phyloP scores from a whole-genome alignment of 2,797 vertebrate species.

The Amphiprion clarkii region DNA sequence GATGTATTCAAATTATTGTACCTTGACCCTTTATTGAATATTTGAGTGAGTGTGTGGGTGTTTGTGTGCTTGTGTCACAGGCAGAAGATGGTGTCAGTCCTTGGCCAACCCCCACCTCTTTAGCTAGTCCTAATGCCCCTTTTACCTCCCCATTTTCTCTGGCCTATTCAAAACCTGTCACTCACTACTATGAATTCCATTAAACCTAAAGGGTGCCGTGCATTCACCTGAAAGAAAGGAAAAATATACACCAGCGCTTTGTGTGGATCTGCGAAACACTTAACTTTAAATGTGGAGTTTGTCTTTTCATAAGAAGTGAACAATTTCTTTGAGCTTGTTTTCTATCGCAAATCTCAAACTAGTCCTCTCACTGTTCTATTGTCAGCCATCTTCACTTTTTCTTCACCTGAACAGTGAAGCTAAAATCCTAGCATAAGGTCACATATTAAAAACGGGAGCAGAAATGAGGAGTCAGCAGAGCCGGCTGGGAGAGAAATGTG shows the following conservation, averaged over 20 bases:
- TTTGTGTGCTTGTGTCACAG: conserved; percentile 56
- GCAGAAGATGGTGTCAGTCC: conserved; percentile 75
- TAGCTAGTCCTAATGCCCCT: conserved; percentile 78
- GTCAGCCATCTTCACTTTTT: conserved; percentile 56
- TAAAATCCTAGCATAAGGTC: conserved; percentile 78
- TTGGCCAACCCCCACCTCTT: conserved; percentile 75
- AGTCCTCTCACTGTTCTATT: conserved; percentile 24
- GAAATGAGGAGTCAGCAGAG: conserved; percentile 86
- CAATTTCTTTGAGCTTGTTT: conserved; percentile 16
- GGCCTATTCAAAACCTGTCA: conserved; percentile 82
- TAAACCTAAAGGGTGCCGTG: conserved; percentile 71
- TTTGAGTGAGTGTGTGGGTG: conserved; percentile 41
- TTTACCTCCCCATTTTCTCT: conserved; percentile 82
- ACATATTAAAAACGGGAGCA: conserved; percentile 79
- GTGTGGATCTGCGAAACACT: conserved; percentile 48
- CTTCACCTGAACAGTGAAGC: conserved; percentile 58
- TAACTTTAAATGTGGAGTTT: conserved; percentile 50
- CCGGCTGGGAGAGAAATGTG: conserved; percentile 78
- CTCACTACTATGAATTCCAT: conserved; percentile 80
- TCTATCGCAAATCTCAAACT: conserved; percentile 33
- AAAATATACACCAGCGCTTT: conserved; percentile 67
- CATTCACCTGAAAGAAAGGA: conserved; percentile 76
- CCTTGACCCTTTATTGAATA: conserved; percentile 66
- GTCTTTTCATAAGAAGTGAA: conserved; percentile 12
- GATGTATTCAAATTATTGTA: conserved; percentile 62